Percentiles rank a stretch among this genome's conserved stretches.
Conservation (phyloP, 2,113 vertebrate genomes). For the Nothoprocta pentlandii region DNA sequence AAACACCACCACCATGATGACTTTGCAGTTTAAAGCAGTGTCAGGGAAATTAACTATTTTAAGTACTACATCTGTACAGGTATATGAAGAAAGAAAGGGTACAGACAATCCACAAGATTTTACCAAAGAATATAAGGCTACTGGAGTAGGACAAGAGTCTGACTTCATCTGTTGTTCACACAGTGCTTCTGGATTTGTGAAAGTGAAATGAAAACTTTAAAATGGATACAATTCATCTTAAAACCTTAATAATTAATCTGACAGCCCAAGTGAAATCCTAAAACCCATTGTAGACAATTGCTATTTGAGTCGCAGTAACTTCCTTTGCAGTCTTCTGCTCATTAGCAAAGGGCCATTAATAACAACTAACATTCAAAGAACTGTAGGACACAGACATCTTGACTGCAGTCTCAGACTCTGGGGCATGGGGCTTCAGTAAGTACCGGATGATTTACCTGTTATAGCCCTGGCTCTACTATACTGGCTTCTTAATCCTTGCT, state of each 20-base stretch:
- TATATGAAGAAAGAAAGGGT: neutral
- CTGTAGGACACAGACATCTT: neutral
- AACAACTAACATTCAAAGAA: neutral
- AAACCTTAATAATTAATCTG: too few species aligned
- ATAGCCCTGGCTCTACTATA: neutral
- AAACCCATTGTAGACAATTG: neutral
- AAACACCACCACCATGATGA: neutral
- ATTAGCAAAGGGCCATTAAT: neutral
- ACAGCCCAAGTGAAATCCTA: neutral
- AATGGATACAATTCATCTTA: too few species aligned
- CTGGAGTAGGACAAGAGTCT: neutral
- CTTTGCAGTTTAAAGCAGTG: neutral
- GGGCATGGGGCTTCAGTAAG: neutral
- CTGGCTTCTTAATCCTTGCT: neutral
- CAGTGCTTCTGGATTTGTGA: neutral
- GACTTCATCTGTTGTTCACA: neutral
- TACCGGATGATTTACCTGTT: neutral
- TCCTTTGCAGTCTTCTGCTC: neutral
- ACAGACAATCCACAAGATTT: neutral
- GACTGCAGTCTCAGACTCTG: neutral
- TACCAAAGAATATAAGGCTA: neutral
- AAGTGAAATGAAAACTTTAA: too few species aligned
- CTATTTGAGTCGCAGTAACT: neutral
- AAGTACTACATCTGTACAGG: neutral
- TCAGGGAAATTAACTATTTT: neutral